These are phyloP conservation scores for Synergus laeviventris DNA, from an alignment of 2,888 invertebrate genomes.

Conservation along the genomic window DNA sequence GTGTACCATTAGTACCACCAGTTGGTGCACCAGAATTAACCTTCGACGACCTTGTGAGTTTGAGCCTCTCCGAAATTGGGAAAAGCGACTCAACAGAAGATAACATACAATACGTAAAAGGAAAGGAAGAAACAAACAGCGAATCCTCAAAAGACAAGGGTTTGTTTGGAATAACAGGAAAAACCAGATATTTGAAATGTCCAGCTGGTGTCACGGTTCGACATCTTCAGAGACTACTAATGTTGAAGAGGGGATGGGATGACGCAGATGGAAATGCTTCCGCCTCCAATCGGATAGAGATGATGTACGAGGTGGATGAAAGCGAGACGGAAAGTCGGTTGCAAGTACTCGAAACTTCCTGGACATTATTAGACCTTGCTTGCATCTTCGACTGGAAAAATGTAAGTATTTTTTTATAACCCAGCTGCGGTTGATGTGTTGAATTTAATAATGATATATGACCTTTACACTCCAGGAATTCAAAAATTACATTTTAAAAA, in stretches of 20 bases:
- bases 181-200: slow-evolving; percentile 88
- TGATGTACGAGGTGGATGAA: slow-evolving; percentile 59
- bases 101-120: slow-evolving; percentile 59
- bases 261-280: slow-evolving; percentile 56
- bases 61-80: slow-evolving; percentile 64
- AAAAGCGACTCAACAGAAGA: slow-evolving; percentile 40
- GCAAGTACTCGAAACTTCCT: slow-evolving; percentile 61
- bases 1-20: slow-evolving; percentile 60
- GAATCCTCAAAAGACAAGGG: neutral
- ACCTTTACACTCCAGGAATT: no score
- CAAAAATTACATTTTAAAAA: no score
- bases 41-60: slow-evolving; percentile 67
- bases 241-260: slow-evolving; percentile 74
- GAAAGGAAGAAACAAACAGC: slow-evolving; percentile 51
- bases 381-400: slow-evolving; percentile 97
- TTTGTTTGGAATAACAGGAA: slow-evolving; percentile 63
- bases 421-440: neutral
- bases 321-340: slow-evolving; percentile 48
- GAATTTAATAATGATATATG: no score
- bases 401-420: slow-evolving; percentile 77
- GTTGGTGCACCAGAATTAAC: slow-evolving; percentile 66
- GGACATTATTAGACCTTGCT: slow-evolving; percentile 93
- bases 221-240: slow-evolving; percentile 91
- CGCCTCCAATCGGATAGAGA: slow-evolving; percentile 63
- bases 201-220: slow-evolving; percentile 93